Evolutionary conservation across 2,113 vertebrate species (phyloP), one percentile per base, ranked within the genome.

Genomic region (Pteropus alecto): DNA sequence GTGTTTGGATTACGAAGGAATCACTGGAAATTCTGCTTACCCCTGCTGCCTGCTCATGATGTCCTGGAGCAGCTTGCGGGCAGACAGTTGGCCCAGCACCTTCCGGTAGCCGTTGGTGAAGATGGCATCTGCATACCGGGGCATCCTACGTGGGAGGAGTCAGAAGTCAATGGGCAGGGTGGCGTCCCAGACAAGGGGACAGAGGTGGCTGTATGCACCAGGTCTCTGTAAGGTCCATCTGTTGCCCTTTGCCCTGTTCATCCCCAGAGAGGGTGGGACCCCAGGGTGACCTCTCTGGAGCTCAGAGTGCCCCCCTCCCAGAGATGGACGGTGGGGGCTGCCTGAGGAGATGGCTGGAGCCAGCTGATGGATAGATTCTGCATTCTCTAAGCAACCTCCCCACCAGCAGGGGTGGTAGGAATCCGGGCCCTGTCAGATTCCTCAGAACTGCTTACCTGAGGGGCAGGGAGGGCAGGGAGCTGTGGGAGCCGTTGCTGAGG

Each of bases 81-180:
- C 99, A 0, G 99, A 99, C 93, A 99, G 99, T 96, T 99, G 99
- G 51, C 99, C 99, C 97, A 99, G 98, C 94, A 99, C 99, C 90
- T 99, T 99, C 92, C 99, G 99, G 98, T 99, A 99, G 97, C 98
- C 99, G 98, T 99, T 99, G 0, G 99, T 99, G 96, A 99, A 99
- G 97, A 99, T 99, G 98, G 99, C 99, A 1, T 99, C 99, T 2
- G 99, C 99, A 0, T 99, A 99, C 89, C 99, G 99, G 84, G 98
- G 99, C 51, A 96, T 98, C 98, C 99, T 99, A 71, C 77, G 48
- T 84, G 41, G 54, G 94, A 58, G 43, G 85, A 77, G 65, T 97
- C 68, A 93, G 81, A 95, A 93, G 70, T 67, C 79, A 94, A 48
- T 56, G 87, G 70, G 41, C 4, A 5, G 51, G 30, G 26, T 38